These are phyloP conservation scores for Junco hyemalis DNA, from an alignment of 2,113 vertebrate species.

Conservation along the genomic window DNA sequence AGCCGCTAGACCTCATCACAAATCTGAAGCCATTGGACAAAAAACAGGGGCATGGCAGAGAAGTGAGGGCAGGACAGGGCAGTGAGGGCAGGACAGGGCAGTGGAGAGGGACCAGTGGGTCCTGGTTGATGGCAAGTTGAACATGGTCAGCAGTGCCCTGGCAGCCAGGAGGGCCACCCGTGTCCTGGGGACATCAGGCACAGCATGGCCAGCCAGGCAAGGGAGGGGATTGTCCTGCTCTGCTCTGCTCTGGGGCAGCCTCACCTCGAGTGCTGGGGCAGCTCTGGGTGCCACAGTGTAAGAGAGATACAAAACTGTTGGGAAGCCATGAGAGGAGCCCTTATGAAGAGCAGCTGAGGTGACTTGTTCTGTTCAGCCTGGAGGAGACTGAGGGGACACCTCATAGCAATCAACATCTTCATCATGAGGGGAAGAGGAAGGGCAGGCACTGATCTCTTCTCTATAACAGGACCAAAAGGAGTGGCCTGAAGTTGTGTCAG, in stretches of 20 bases:
- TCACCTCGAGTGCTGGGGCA: not conserved
- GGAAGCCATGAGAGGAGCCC: rapidly evolving
- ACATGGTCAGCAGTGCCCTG: not conserved
- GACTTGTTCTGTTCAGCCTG: not conserved
- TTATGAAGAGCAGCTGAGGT: not conserved
- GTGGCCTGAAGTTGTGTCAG: not conserved
- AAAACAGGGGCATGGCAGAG: rapidly evolving
- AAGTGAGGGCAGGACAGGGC: not conserved
- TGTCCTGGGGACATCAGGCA: not conserved
- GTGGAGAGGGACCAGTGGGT: not conserved
- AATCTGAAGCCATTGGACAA: too few species aligned
- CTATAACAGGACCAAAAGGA: not conserved
- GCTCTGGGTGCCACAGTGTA: rapidly evolving
- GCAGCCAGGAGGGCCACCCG: not conserved
- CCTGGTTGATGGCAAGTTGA: rapidly evolving
- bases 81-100: not conserved
- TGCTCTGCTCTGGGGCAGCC: not conserved
- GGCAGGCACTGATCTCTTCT: too few species aligned
- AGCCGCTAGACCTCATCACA: not conserved
- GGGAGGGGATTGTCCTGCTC: not conserved
- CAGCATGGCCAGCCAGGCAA: rapidly evolving
- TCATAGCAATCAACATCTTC: not conserved
- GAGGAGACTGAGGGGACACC: not conserved
- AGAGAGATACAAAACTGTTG: not conserved
- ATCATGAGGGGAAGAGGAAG: not conserved